Base-by-base conservation (phyloP, 2,797 vertebrate species). In the Molossus alvarezi region DNA sequence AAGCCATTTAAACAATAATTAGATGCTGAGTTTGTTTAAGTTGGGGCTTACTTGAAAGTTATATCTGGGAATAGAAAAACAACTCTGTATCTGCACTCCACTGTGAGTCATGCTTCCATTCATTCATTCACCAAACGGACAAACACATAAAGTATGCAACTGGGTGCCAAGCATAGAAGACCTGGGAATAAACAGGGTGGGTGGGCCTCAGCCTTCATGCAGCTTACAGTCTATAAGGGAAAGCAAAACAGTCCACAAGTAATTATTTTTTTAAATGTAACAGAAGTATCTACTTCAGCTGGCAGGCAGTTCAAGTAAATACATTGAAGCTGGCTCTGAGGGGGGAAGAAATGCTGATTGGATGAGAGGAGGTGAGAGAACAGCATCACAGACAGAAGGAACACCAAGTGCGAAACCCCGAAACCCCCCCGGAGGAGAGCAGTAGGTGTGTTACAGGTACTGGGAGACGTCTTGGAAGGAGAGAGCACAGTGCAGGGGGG, bases 1-100 rank as follows among this genome's bases (percentile, higher is more conserved):
- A 81, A 65, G 53, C 37, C 84, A 95, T 85, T 89, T 95, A 88
- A 93, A 94, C 18, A 83, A 73, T 51, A 91, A 91, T 84, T 80
- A 88, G 88, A 95, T 80, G n/a, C n/a, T 71, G 27, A 92, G 41
- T 92, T 89, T 67, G 48, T n/a, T 76, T 87, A 84, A 92, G 33
- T 76, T 73, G 45, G 41, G 13, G 20, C 18, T 94, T 72, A 48
- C 60, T 60, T 77, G 73, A 81, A 88, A 86, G 90, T 55, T 58
- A 0, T 57, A 89, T 73, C 65, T 91, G 25, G 33, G 18, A 13
- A 29, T 2, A 95, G n/a, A 72, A 58, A 58, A 86, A 57, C 17
- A 82, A 29, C 21, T 20, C 51, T 37, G n/a, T 72, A 75, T 69
- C 73, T 72, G 14, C 21, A 33, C 29, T 72, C 27, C 53, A 9